Percentiles rank a stretch among this genome's conserved stretches.
Evolutionary conservation across 2,113 vertebrate species (phyloP).

Genomic region (Mastomys coucha): DNA sequence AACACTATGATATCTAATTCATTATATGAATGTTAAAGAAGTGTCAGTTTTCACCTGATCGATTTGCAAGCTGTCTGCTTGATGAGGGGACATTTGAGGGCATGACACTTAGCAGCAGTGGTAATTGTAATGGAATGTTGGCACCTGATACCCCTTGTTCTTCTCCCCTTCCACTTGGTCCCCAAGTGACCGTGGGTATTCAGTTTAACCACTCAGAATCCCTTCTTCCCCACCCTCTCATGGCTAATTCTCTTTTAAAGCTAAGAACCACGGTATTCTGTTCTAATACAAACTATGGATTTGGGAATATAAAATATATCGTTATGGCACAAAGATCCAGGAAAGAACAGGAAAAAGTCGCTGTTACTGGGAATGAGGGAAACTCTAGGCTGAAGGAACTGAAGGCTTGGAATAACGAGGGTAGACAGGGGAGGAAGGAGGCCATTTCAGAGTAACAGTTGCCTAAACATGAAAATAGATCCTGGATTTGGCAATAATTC

Average conservation of each 20-base stretch:
- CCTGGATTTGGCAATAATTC: constrained; percentile 50
- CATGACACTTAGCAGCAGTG: constrained; percentile 17
- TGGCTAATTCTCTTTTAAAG: neutral
- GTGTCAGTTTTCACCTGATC: neutral
- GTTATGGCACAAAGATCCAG: neutral
- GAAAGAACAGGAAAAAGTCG: neutral
- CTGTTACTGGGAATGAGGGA: neutral
- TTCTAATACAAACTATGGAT: neutral
- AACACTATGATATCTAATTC: constrained; percentile 25
- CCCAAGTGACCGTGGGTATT: neutral
- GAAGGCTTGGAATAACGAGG: neutral
- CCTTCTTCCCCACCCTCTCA: neutral
- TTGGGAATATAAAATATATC: constrained; percentile 6
- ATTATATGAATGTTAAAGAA: constrained; percentile 9
- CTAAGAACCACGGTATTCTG: neutral
- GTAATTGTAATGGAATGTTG: constrained; percentile 41
- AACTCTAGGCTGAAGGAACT: neutral
- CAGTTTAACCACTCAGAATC: neutral
- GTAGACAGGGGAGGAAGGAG: neutral
- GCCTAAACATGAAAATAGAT: constrained; percentile 55
- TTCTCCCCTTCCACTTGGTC: neutral
- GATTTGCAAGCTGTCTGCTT: constrained; percentile 53
- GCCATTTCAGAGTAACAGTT: constrained; percentile 44
- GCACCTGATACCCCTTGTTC: neutral
- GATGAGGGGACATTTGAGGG: constrained; percentile 43